phyloP scores from a whole-genome alignment of 2,888 invertebrate species.

The Hipparchia sbordonii region DNA sequence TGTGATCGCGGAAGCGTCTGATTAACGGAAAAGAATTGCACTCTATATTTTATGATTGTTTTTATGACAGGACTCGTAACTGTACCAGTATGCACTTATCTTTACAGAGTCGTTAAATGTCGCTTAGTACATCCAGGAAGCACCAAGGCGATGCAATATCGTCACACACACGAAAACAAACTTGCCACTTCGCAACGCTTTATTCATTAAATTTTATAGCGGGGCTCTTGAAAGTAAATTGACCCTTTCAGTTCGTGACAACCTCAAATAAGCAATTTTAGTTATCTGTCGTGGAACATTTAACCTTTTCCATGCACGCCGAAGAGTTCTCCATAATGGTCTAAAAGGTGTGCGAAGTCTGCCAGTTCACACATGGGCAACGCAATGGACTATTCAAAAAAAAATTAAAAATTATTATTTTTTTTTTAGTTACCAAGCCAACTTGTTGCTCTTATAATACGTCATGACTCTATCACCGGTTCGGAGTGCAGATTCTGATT shows the following conservation, averaged over 20 bases:
- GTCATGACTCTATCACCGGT: no score
- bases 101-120: slow-evolving; percentile 42
- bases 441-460: no score
- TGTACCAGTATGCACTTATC: slow-evolving; percentile 26
- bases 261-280: slow-evolving; percentile 1
- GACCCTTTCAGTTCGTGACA: slow-evolving; percentile 10
- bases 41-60: slow-evolving; percentile 4
- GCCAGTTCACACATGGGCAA: no score
- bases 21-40: not conserved
- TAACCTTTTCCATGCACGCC: not conserved
- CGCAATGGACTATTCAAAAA: no score
- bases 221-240: slow-evolving; percentile 8
- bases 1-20: not conserved
- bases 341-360: no score
- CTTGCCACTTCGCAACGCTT: slow-evolving; percentile 12
- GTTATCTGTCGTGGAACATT: not conserved
- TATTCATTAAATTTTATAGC: slow-evolving; percentile 18
- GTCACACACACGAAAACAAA: slow-evolving; percentile 1
- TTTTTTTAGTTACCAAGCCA: no score
- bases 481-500: no score
- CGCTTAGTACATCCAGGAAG: slow-evolving; percentile 41
- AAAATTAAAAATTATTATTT: no score
- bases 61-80: not conserved
- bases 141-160: slow-evolving; percentile 17
- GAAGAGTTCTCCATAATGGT: not conserved